phyloP scores from a whole-genome alignment of 2,797 vertebrate genomes.

The Glyptemys insculpta region DNA sequence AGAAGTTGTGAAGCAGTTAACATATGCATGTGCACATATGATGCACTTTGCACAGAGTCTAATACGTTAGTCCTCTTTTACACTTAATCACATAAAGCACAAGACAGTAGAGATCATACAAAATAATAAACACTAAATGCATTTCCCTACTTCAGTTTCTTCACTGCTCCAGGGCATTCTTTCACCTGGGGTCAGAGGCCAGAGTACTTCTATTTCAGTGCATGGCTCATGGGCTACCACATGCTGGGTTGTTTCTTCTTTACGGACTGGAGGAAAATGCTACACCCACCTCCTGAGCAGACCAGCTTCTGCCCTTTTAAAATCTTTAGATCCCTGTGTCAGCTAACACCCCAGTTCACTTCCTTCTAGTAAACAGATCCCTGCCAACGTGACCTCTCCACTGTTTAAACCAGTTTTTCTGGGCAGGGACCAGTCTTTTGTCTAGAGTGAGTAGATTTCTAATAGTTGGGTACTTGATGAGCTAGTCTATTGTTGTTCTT shows the following conservation, averaged over 20 bases:
- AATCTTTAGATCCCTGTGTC: background rate
- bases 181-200: background rate
- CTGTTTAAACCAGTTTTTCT: background rate
- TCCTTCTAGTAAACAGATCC: background rate
- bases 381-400: background rate
- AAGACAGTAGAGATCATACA: background rate
- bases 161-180: background rate
- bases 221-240: background rate
- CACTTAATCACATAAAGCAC: background rate
- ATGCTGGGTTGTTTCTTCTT: background rate
- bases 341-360: background rate
- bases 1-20: background rate
- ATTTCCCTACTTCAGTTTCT: background rate
- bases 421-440: no score
- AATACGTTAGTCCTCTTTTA: background rate
- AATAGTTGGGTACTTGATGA: no score
- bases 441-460: no score
- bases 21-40: background rate
- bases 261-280: background rate
- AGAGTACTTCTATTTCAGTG: background rate
- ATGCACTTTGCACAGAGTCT: background rate
- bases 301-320: background rate
- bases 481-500: no score
- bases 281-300: background rate
- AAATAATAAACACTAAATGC: background rate